These are phyloP conservation scores for Pica pica DNA, from an alignment of 2,113 vertebrate species.

Conservation along the genomic window DNA sequence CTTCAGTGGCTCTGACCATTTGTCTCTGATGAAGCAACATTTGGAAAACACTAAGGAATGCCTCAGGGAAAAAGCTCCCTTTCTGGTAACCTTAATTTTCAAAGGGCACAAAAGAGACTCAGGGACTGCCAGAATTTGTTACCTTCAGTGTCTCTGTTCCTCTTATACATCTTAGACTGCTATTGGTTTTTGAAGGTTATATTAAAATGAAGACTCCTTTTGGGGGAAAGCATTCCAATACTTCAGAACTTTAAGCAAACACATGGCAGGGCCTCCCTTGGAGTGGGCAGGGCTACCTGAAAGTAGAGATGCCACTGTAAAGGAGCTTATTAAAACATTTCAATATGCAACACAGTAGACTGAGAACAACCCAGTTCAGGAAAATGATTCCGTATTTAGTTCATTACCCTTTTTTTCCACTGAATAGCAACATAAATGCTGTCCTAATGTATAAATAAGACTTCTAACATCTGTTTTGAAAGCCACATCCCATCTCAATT, in stretches of 20 bases:
- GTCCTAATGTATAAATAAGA: not conserved
- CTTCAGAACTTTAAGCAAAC: not conserved
- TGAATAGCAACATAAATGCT: not conserved
- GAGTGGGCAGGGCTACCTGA: not conserved
- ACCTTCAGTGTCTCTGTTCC: not conserved
- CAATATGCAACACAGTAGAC: not conserved
- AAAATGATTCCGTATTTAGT: not conserved
- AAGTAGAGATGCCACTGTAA: not conserved
- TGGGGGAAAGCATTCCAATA: not conserved
- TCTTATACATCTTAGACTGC: not conserved
- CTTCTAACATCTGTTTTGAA: not conserved
- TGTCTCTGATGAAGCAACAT: not conserved
- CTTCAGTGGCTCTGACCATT: not conserved
- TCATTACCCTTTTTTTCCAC: not conserved
- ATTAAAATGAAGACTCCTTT: not conserved
- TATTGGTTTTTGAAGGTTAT: not conserved
- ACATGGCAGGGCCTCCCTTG: not conserved
- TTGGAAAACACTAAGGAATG: conserved; percentile 2
- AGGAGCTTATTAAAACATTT: not conserved
- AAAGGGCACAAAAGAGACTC: not conserved
- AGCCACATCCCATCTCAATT: not conserved
- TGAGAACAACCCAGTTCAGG: not conserved
- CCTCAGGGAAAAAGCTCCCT: not conserved
- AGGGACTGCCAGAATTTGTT: not conserved
- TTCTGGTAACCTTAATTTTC: not conserved